Evolutionary conservation across 1,140 invertebrate genomes (phyloP), one percentile per base, ranked within the genome.

Genomic region (Lineus longissimus): DNA sequence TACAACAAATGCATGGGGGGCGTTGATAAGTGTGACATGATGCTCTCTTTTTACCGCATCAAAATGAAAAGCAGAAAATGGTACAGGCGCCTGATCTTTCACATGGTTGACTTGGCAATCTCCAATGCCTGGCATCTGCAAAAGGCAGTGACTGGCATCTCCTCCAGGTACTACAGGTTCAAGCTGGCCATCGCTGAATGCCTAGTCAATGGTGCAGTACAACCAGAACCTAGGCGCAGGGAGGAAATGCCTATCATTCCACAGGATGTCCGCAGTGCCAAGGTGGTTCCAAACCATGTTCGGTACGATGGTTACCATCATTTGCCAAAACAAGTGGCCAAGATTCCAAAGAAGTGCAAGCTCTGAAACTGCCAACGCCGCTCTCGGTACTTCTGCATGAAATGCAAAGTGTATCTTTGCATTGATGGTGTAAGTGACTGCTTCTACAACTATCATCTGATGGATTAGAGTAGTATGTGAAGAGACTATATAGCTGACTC

Each of bases 11-110:
- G 9, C 19, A 57, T 33, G 30, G 23, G 55, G 4, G 55, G 30
- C 19, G 55, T 29, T 11, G 23, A 57, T 27, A 57, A 22, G 31
- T 60, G 58, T 22, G 58, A 60, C 31, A 60, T 60, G 58, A 4
- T 60, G 31, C 9, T 60, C 7, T 36, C 58, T 4, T 22, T 60
- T 4, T 60, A 60, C 40, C 30, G 58, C 22, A 60, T 60, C 40
- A 9, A 43, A 31, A 6, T 9, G 4, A 60, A 60, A 22, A 60
- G 58, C 40, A 4, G 40, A 4, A 60, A 60, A 43, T 60, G 58
- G 58, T 60, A 60, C 40, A 36, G 30, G 31, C 15, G 58, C 19
- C n/a, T 60, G 22, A 2, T 60, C 2, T 60, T 36, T 15, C 58
- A 60, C 27, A 54, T 60, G 4, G 22, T 41, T 13, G 58, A 60